Base-by-base conservation (phyloP, 2,888 invertebrate species). In the Limenitis camilla region DNA sequence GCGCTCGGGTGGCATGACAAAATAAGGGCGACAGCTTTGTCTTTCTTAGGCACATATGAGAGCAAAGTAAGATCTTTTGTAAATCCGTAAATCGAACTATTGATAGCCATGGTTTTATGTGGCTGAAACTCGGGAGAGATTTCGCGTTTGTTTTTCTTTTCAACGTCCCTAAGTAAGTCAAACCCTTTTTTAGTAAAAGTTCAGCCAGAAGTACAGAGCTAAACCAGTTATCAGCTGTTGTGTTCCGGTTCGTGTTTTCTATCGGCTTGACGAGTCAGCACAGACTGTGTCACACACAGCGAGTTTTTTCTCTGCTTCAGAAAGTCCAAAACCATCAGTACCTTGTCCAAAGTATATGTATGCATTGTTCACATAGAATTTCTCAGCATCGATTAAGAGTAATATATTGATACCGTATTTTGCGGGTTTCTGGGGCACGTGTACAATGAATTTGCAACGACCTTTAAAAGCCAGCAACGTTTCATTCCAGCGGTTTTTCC, bases 81-180 rank as follows among this genome's bases (percentile, higher is more conserved):
- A 55, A 58, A 62, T 39, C 59, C 55, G 55, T 59, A 63, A 47
- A 59, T 42, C 39, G 50, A 55, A 33, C 53, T 54, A 29, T 49
- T 32, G 28, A 51, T 39, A 7, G 40, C 30, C 44, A 54, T 35
- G 31, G 32, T 4, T 28, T 51, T 59, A 9, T 58, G 28, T 27
- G 55, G 40, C 11, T 55, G 46, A 46, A 59, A 61, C 53, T 49
- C 29, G 7, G 0, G 33, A 9, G 55, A 54, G 29, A 56, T 54
- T 52, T 59, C 52, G 33, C 44, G 35, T 42, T 60, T 55, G n/a
- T 58, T 60, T 46, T 57, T n/a, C n/a, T 57, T 40, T 50, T 49
- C 46, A 59, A 1, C 0, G 55, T 56, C 7, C 59, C 59, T 5
- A 59, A 55, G n/a, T 40, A 40, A 1, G 56, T 59, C 19, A 52